phyloP scores from a whole-genome alignment of 2,797 vertebrate genomes.

The Pelochelys cantorii region DNA sequence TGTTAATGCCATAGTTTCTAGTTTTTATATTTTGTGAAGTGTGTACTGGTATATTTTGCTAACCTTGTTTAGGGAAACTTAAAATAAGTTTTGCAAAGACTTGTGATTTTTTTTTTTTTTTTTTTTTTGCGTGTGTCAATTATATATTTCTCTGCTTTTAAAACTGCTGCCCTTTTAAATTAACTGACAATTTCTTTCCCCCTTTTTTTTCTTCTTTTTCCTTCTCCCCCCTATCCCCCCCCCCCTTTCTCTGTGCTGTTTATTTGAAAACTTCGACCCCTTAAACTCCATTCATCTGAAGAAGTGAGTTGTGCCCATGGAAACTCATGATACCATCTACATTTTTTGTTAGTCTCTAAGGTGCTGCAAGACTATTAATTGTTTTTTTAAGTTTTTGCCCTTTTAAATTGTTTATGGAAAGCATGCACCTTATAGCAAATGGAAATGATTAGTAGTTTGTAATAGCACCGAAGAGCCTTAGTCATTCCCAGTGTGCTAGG shows the following conservation, averaged over 20 bases:
- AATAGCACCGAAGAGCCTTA: neutral
- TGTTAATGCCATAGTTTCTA: neutral
- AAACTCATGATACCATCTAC: too few relatives aligned
- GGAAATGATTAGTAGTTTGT: too few relatives aligned
- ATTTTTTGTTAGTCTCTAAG: too few relatives aligned
- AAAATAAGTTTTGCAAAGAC: neutral
- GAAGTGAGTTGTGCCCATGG: too few relatives aligned
- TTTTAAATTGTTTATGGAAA: neutral
- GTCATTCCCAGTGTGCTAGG: neutral
- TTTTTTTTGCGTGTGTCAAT: neutral
- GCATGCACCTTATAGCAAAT: neutral
- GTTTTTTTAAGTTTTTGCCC: too few relatives aligned
- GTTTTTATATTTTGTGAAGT: neutral
- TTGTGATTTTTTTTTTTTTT: neutral
- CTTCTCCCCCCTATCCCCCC: too few relatives aligned
- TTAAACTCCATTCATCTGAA: too few relatives aligned
- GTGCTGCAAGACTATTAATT: too few relatives aligned
- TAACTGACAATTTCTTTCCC: too few relatives aligned
- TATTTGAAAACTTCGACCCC: too few relatives aligned
- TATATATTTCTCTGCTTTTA: neutral
- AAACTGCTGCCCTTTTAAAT: neutral
- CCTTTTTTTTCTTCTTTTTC: too few relatives aligned
- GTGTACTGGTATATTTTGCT: neutral
- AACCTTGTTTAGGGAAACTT: neutral
- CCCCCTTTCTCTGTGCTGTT: too few relatives aligned